Percentiles rank a stretch among this genome's conserved stretches.
Evolutionary conservation across 2,888 invertebrate genomes (phyloP).

Genomic region (Ypsolopha sequella): DNA sequence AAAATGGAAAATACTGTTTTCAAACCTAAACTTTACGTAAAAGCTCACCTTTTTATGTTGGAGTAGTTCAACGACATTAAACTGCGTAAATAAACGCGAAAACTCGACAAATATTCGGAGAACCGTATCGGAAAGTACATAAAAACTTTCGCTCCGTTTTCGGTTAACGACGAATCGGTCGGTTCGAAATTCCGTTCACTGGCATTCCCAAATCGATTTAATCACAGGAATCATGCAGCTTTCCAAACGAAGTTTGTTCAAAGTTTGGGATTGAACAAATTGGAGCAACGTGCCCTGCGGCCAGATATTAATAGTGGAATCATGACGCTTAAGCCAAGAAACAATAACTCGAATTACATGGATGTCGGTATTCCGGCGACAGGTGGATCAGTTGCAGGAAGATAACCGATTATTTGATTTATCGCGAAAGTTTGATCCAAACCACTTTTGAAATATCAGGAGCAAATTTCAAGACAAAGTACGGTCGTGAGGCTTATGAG

Average conservation of each 20-base stretch:
- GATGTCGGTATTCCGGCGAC: conserved; percentile 13
- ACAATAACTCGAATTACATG: conserved; percentile 5
- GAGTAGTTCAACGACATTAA: not conserved
- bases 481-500: no score
- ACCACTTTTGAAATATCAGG: conserved; percentile 1
- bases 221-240: conserved; percentile 65
- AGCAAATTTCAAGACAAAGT: not conserved
- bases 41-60: not conserved
- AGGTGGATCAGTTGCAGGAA: conserved; percentile 21
- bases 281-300: conserved; percentile 57
- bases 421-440: conserved; percentile 21
- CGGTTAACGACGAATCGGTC: conserved; percentile 55
- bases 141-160: conserved; percentile 36
- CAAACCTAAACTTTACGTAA: not conserved
- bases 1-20: no score
- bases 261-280: conserved; percentile 64
- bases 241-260: conserved; percentile 56
- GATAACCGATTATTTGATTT: conserved; percentile 20
- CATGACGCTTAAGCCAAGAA: conserved; percentile 29
- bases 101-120: not conserved
- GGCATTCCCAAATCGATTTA: conserved; percentile 66
- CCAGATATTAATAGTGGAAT: conserved; percentile 58
- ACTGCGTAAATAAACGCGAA: not conserved
- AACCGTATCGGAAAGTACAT: conserved; percentile 15
- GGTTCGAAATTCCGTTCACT: conserved; percentile 52